A percentile compares a stretch with the other conserved stretches of the same genome.
Conservation (phyloP, 1,140 invertebrate genomes). For the Stegodyphus mimosarum region DNA sequence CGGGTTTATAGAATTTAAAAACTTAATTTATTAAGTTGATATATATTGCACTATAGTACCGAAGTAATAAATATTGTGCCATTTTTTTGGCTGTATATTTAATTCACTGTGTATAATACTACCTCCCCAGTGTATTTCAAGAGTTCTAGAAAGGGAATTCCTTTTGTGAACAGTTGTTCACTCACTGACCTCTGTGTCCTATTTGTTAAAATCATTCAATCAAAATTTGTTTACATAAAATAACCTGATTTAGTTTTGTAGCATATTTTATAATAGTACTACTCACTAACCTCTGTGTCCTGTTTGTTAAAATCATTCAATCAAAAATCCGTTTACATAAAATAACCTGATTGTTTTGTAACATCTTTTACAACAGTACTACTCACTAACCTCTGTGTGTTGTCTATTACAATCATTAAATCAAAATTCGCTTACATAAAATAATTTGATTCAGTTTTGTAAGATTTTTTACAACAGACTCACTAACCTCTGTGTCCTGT, state of each 20-base stretch:
- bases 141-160: no score
- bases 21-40: slow-evolving; percentile 37
- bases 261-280: no score
- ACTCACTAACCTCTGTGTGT: background rate
- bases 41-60: background rate
- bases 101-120: background rate
- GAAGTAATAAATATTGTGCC: background rate
- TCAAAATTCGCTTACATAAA: no score
- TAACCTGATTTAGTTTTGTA: no score
- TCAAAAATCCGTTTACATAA: no score
- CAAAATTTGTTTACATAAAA: no score
- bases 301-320: background rate
- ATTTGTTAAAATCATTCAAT: background rate
- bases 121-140: no score
- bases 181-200: background rate
- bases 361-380: no score
- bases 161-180: background rate
- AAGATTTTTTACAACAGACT: no score
- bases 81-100: background rate
- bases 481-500: no score
- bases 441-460: no score
- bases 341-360: no score
- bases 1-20: slow-evolving; percentile 26
- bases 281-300: background rate
- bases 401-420: background rate